Evolutionary conservation across 2,797 vertebrate species (phyloP).

Genomic region (Telmatherina bonti): DNA sequence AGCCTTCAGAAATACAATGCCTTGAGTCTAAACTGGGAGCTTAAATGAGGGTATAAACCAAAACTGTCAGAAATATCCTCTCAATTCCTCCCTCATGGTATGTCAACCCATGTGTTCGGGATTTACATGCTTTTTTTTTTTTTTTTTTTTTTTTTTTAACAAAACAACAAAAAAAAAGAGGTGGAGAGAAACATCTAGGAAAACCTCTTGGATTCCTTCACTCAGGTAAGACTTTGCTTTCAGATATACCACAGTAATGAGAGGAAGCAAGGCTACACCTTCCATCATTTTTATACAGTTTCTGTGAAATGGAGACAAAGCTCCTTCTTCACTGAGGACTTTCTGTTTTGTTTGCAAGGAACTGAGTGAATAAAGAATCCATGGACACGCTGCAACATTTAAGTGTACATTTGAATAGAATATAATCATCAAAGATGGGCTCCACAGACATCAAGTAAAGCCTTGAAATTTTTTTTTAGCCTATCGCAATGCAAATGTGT

Average conservation of each 20-base stretch:
- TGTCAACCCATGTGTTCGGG: conserved; percentile 72
- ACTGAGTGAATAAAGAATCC: conserved; percentile 77
- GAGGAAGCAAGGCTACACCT: conserved; percentile 69
- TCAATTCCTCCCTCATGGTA: conserved; percentile 73
- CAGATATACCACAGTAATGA: conserved; percentile 79
- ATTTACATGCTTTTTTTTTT: conserved; percentile 70
- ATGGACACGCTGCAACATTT: conserved; percentile 73
- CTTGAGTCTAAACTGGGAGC: conserved; percentile 81
- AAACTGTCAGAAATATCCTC: conserved; percentile 82
- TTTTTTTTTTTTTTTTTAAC: conserved; percentile 61
- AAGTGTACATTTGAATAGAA: conserved; percentile 71
- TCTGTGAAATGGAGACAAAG: conserved; percentile 71
- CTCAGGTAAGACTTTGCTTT: conserved; percentile 71
- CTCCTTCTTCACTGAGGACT: conserved; percentile 80
- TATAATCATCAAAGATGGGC: conserved; percentile 62
- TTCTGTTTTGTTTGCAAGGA: conserved; percentile 80
- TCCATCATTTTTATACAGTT: conserved; percentile 59
- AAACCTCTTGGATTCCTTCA: conserved; percentile 71
- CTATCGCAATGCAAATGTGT: conserved; percentile 43
- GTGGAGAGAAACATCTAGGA: conserved; percentile 74
- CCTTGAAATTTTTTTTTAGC: conserved; percentile 43
- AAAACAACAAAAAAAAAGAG: conserved; percentile 73
- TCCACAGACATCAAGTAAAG: conserved; percentile 59
- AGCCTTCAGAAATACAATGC: conserved; percentile 82
- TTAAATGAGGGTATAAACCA: conserved; percentile 86